A percentile compares a stretch with the other conserved stretches of the same genome.
Evolutionary conservation across 2,113 vertebrate species (phyloP).

Genomic region (Dipodomys stephensi): DNA sequence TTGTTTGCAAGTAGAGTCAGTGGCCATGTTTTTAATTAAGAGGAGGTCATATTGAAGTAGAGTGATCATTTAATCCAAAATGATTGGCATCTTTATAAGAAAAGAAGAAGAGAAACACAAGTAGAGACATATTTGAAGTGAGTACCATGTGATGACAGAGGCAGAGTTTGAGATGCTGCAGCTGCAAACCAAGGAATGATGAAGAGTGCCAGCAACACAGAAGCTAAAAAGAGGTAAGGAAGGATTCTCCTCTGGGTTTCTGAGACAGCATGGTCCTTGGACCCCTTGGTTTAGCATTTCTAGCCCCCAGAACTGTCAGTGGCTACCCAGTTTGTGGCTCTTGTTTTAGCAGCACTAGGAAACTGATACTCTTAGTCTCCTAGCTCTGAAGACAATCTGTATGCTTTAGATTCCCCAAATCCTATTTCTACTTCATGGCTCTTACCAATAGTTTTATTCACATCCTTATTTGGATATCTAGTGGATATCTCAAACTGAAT

Average conservation of each 20-base stretch:
- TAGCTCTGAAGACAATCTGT: background rate
- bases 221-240: background rate
- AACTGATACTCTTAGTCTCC: background rate
- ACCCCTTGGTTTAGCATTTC: background rate
- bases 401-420: background rate
- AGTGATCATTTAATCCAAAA: background rate
- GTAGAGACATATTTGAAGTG: background rate
- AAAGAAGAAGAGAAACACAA: background rate
- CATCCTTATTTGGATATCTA: background rate
- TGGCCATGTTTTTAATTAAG: background rate
- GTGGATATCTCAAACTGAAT: background rate
- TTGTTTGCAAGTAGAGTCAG: background rate
- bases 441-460: background rate
- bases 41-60: background rate
- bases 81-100: background rate
- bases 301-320: background rate
- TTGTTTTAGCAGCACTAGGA: background rate
- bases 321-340: background rate
- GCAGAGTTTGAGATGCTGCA: background rate
- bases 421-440: background rate
- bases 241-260: background rate
- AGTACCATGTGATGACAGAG: background rate
- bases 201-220: background rate
- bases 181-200: background rate
- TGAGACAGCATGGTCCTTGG: background rate